phyloP scores from a whole-genome alignment of 2,797 vertebrate genomes.

The Xenopus petersii region DNA sequence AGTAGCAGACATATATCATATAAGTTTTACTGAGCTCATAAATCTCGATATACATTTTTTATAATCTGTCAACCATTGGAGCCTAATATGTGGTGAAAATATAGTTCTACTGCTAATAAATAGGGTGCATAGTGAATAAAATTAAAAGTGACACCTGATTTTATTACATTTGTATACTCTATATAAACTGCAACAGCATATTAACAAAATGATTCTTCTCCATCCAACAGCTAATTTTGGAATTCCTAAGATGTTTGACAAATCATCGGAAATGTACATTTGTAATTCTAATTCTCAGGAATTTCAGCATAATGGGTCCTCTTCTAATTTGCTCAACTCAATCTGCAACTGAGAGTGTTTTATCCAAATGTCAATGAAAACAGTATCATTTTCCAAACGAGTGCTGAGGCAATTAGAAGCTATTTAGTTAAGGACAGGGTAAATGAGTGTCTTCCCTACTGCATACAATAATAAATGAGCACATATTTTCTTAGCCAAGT shows the following conservation, averaged over 20 bases:
- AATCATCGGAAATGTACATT: constrained; percentile 31
- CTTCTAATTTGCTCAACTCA: constrained; percentile 15
- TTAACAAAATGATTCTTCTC: constrained; percentile 26
- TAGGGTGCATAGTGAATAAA: constrained; percentile 14
- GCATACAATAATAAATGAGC: constrained; percentile 41
- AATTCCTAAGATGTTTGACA: constrained; percentile 31
- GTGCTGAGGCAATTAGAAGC: constrained; percentile 37
- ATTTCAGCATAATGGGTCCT: background rate
- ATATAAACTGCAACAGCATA: constrained; percentile 20
- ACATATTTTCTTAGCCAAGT: constrained; percentile 26
- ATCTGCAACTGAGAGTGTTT: constrained; percentile 10
- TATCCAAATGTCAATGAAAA: constrained; percentile 43
- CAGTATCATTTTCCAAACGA: constrained; percentile 42
- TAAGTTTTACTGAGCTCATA: constrained; percentile 30
- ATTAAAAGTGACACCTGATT: constrained; percentile 15
- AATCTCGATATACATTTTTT: constrained; percentile 41
- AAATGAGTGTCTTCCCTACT: constrained; percentile 47
- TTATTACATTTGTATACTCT: constrained; percentile 23
- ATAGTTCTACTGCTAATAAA: constrained; percentile 8
- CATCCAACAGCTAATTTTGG: constrained; percentile 18
- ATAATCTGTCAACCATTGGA: constrained; percentile 31
- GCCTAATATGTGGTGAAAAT: constrained; percentile 2
- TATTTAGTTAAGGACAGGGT: constrained; percentile 34
- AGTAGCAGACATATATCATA: constrained; percentile 26
- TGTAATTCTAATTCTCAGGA: constrained; percentile 29